Base-by-base conservation (phyloP, 2,888 invertebrate genomes). In the Mystacides longicornis region DNA sequence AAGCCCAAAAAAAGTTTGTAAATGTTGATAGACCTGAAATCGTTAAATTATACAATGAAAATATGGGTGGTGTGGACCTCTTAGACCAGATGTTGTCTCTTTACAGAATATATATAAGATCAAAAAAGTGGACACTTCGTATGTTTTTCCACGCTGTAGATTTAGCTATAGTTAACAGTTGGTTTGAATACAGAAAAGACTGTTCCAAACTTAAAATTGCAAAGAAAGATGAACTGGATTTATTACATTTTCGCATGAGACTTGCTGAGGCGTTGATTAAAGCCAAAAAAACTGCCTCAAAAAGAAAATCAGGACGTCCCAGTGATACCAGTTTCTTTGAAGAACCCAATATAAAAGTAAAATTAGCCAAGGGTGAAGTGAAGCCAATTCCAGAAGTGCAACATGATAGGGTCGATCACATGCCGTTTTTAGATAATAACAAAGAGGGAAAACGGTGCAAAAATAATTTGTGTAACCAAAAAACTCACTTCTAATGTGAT, bases 61-160 rank as follows among this genome's bases (percentile, higher is more conserved):
- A 59, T 45, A 65, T 64, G 65, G 64, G 64, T n/a, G 65, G 66
- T 37, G 64, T 66, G 11, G 63, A 66, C 51, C 60, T 62, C 18
- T 60, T 62, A 56, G 61, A 63, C 45, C 62, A 64, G 51, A 53
- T 56, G 51, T 50, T 59, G 11, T 27, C 52, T 16, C 46, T 61
- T 31, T 63, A 63, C 48, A 55, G 57, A 52, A 63, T 58, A 42
- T 55, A 33, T 27, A 61, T 61, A 37, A 50, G 53, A 52, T 60
- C 60, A 9, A 55, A 42, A 54, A 62, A 53, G 33, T 49, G 37
- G 62, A 61, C 57, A 33, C 48, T 61, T 31, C 46, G 52, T 51
- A 48, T 58, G 31, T 49, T 60, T 42, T 60, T 60, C 54, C 56
- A 59, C 56, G 60, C 54, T 21, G 53, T 63, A 18, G 64, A 65